Conservation (phyloP, 53 echinoderm and acorn worm genomes). For the Paracentrotus lividus region DNA sequence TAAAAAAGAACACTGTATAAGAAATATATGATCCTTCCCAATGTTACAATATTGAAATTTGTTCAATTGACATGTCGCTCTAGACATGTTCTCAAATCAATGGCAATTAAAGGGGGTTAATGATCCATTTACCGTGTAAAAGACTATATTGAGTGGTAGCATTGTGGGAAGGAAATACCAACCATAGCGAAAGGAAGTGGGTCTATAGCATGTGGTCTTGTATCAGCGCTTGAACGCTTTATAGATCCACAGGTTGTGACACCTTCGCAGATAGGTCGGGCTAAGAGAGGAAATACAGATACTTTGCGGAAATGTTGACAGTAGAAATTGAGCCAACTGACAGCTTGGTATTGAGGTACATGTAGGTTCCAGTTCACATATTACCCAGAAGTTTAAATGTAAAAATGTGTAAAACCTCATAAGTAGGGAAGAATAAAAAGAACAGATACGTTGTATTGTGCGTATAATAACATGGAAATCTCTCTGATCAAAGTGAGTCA, state of each 20-base stretch:
- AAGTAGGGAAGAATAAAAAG: too few species aligned
- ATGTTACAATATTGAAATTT: too few species aligned
- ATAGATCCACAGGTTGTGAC: background rate
- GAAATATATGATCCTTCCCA: too few species aligned
- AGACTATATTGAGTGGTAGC: background rate
- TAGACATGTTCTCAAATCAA: background rate
- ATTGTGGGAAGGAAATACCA: background rate
- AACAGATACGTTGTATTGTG: too few species aligned
- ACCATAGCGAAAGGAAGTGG: background rate
- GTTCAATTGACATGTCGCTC: too few species aligned
- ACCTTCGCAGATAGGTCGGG: background rate
- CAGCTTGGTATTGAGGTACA: background rate
- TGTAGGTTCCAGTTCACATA: conserved; percentile 14
- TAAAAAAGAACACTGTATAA: too few species aligned
- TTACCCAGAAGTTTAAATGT: too few species aligned
- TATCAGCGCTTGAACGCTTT: background rate
- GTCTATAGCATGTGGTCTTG: background rate
- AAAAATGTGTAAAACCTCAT: too few species aligned
- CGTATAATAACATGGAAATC: too few species aligned
- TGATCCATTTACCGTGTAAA: background rate
- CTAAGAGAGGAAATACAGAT: conserved; percentile 54
- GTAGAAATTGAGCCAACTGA: conserved; percentile 55
- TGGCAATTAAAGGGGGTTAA: background rate
- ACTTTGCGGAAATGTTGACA: conserved; percentile 65
- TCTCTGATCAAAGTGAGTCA: too few species aligned